These are phyloP conservation scores for Xyliphius kryptos DNA, from an alignment of 2,113 vertebrate genomes.

Conservation along the genomic window DNA sequence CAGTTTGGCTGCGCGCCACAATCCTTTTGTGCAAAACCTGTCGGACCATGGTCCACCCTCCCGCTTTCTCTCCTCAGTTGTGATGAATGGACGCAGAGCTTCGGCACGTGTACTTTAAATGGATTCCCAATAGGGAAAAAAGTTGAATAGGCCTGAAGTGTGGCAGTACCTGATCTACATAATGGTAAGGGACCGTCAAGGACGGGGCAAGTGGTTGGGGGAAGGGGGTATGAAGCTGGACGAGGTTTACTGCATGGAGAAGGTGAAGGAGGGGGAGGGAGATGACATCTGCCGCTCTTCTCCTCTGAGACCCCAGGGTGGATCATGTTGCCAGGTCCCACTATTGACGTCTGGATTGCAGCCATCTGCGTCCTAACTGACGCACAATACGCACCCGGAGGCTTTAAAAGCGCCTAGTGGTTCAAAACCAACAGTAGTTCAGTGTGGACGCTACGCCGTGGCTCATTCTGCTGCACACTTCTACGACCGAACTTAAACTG, in stretches of 20 bases:
- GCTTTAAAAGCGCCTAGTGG: constrained; percentile 41
- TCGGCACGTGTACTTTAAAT: constrained; percentile 50
- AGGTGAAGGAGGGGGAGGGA: constrained; percentile 9
- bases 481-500: constrained; percentile 11
- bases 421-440: constrained; percentile 19
- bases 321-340: constrained; percentile 50
- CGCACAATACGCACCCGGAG: constrained; percentile 42
- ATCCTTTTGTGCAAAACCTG: no score
- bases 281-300: constrained; percentile 51
- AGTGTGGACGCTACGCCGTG: constrained; percentile 26
- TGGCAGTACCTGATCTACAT: constrained; percentile 47
- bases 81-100: constrained; percentile 48
- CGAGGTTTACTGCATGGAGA: no score
- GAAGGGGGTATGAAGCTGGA: constrained; percentile 6
- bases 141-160: constrained; percentile 44
- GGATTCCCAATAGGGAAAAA: constrained; percentile 44
- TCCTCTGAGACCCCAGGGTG: constrained; percentile 46
- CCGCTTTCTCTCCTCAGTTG: constrained; percentile 31
- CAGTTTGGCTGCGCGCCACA: no score
- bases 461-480: constrained; percentile 2
- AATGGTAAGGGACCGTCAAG: constrained; percentile 51
- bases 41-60: background rate
- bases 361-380: constrained; percentile 54
- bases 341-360: constrained; percentile 37
- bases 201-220: constrained; percentile 45